phyloP scores from a whole-genome alignment of 1,140 invertebrate genomes.

The Octopus sinensis region DNA sequence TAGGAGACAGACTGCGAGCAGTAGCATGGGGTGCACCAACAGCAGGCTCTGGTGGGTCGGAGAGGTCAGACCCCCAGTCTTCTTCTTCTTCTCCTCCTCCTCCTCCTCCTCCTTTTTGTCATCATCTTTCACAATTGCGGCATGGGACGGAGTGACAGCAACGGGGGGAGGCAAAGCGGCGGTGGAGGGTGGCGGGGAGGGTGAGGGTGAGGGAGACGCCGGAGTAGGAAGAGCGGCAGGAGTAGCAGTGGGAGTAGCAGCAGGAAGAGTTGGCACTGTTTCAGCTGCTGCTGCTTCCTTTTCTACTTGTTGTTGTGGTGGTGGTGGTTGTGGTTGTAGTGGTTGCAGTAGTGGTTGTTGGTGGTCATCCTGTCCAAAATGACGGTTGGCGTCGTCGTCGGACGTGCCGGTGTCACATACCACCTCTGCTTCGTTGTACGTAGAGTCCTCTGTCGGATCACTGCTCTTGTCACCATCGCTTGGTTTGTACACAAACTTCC shows the following conservation, averaged over 20 bases:
- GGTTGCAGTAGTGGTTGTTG: neutral
- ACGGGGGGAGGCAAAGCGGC: neutral
- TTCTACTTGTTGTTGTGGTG: neutral
- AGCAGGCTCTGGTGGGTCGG: neutral
- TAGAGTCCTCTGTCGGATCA: neutral
- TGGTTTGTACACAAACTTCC: conserved; percentile 59
- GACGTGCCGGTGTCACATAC: neutral
- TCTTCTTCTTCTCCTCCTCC: neutral
- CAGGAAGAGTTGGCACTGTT: neutral
- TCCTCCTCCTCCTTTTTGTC: neutral
- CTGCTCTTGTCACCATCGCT: neutral
- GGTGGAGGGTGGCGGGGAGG: conserved; percentile 9
- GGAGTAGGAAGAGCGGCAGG: conserved; percentile 16
- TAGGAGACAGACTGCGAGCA: too few species aligned
- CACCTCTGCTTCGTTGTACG: neutral
- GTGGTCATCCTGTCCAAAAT: neutral
- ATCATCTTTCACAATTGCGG: neutral
- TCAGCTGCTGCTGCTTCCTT: neutral
- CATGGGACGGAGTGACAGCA: neutral
- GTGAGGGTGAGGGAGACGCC: neutral
- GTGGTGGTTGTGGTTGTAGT: too few species aligned
- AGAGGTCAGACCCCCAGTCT: neutral
- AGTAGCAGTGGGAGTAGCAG: neutral
- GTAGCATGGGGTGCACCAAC: neutral
- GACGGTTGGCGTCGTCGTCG: neutral